Evolutionary conservation across 2,888 invertebrate genomes (phyloP), one percentile per base, ranked within the genome.

Genomic region (Archaeoteleia sp.): DNA sequence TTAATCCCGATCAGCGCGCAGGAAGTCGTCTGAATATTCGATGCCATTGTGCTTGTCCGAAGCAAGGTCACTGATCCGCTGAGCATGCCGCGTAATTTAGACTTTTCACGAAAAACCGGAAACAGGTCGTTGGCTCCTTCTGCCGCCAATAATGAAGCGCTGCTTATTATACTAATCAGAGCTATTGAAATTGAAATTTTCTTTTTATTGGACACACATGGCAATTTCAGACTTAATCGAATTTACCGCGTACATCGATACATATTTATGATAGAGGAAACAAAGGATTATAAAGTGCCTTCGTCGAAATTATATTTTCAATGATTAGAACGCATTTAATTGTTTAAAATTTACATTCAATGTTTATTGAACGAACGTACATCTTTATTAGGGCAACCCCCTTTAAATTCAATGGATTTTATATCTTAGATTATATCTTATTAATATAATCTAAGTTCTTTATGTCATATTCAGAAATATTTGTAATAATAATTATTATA

Each of bases 11-110:
- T 72, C 70, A 71, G 67, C 65, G 69, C 57, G 73, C 76, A 77
- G 79, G 78, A 79, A 78, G 76, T 75, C 74, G 74, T 76, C 79
- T 77, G 76, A 78, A 80, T 81, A 79, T 79, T 79, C 79, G 78
- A 78, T 76, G 76, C 75, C 77, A 79, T 81, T 81, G 79, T 79
- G 66, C 70, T 57, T 53, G 73, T 70, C 66, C 67, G 63, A 66
- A 66, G 71, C 77, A 79, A 79, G 81, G 81, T 80, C 78, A 75
- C 73, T 78, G 78, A 77, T 79, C 78, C 75, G 73, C 3, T 48
- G 60, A 40, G 43, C 60, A 29, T 30, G 45, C 65, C 58, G 13
- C 42, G 58, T 55, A 66, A 55, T 54, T 68, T 53, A 43, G 43
- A 68, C 34, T 73, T 75, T 71, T 75, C 58, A 53, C 71, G 65